Evolutionary conservation across 1,140 invertebrate species (phyloP), one percentile per base, ranked within the genome.

Genomic region (Drosophila sproati): DNA sequence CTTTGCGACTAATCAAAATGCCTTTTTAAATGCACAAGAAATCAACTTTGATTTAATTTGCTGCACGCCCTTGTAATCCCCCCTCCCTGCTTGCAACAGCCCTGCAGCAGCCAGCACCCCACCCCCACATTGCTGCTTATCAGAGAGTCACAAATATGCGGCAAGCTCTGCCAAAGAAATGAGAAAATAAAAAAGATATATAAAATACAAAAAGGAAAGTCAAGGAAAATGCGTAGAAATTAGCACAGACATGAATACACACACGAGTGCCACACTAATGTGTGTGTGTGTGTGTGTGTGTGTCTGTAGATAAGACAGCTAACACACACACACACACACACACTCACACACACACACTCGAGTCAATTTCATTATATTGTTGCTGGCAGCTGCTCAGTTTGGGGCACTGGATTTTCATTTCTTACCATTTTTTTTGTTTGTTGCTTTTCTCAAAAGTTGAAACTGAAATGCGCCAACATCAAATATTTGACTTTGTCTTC

Each of bases 401-500:
- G 32, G 55, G 47, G 62, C 64, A 68, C 10, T 69, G 39, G 50
- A 64, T 48, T 73, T 78, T 52, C 12, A 31, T 35, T 68, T 54
- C 37, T 68, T 76, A 72, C 73, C 72, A 47, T 54, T 78, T 79
- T 64, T 80, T 12, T 54, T 12, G 12, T 12, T 51, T 7, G 10
- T 34, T 48, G 37, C 57, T 48, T 62, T 80, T 86, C 77, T 82
- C 5, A 67, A 87, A 86, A 85, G 80, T 83, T 87, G 61, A 87
- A 87, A 87, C 61, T 79, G 82, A 87, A 87, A 87, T 87, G 61
- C 72, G 62, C 66, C 76, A 88, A 88, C 77, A 66, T 82, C 83
- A 87, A 88, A 88, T 87, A 87, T 87, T 87, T 87, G 83, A 88
- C 82, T 87, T 87, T 87, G 80, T 87, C 74, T 81, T 78, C 68